Conservation (phyloP, 2,888 invertebrate genomes). For the Idaea aversata region DNA sequence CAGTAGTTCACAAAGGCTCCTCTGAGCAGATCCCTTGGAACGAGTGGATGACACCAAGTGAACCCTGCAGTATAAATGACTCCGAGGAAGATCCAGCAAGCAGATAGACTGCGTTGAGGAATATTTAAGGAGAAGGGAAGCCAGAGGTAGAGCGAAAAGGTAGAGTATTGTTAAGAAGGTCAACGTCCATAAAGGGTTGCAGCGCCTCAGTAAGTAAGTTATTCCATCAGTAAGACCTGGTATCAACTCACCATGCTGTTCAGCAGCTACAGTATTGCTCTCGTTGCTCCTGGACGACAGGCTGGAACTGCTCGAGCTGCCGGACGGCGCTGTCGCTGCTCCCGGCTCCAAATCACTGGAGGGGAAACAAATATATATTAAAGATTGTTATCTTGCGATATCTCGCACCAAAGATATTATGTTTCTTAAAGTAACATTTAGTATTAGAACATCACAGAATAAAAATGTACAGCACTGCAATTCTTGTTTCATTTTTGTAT, state of each 20-base stretch:
- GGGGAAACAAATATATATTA: slow-evolving; percentile 8
- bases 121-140: too few species aligned
- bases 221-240: neutral
- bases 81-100: too few species aligned
- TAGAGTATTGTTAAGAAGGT: too few species aligned
- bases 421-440: neutral
- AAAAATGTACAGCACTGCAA: neutral
- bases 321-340: slow-evolving; percentile 68
- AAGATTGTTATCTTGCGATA: neutral
- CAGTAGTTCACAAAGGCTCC: too few species aligned
- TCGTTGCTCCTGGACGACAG: slow-evolving; percentile 75
- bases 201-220: neutral
- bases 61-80: too few species aligned
- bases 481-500: neutral
- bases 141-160: too few species aligned
- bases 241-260: slow-evolving; percentile 60
- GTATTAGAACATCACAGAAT: neutral
- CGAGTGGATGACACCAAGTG: too few species aligned
- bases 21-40: too few species aligned
- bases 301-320: slow-evolving; percentile 76
- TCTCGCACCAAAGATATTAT: neutral
- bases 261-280: slow-evolving; percentile 70
- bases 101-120: too few species aligned
- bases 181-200: neutral
- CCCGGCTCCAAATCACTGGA: slow-evolving; percentile 74